A percentile compares a stretch with the other conserved stretches of the same genome.
phyloP scores from a whole-genome alignment of 2,113 vertebrate species.

The Mustela lutreola region DNA sequence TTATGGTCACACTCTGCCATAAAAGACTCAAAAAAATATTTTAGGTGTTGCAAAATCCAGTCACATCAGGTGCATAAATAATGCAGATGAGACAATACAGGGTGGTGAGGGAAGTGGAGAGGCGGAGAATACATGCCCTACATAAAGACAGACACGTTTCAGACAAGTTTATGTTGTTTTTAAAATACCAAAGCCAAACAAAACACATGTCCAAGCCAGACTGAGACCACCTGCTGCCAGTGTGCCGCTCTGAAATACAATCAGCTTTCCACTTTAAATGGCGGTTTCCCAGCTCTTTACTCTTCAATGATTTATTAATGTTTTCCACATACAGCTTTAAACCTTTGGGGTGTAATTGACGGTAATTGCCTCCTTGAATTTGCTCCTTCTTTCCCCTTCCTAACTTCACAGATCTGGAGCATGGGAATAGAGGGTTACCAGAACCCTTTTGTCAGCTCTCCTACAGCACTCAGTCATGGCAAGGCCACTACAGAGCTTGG shows the following conservation, averaged over 20 bases:
- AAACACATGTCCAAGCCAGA: neutral
- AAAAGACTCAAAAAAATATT: neutral
- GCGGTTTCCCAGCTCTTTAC: neutral
- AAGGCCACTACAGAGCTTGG: neutral
- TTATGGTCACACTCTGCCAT: neutral
- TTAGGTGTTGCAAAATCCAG: neutral
- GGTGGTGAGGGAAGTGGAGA: neutral
- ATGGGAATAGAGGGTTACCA: neutral
- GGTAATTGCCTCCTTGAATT: constrained; percentile 40
- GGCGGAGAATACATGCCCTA: neutral
- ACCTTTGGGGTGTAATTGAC: constrained; percentile 32
- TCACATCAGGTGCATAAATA: neutral
- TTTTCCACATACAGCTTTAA: constrained; percentile 36
- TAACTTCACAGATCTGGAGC: neutral
- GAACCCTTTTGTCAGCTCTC: neutral
- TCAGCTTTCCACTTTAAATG: constrained; percentile 29
- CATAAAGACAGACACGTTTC: neutral
- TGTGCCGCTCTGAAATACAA: neutral
- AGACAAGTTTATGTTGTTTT: neutral
- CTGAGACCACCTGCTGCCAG: constrained; percentile 49
- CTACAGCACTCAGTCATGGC: too few species aligned
- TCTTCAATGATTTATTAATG: constrained; percentile 47
- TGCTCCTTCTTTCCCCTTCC: constrained; percentile 3
- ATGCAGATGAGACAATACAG: neutral
- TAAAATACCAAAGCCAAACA: constrained; percentile 52